Conservation (phyloP, 2,113 vertebrate genomes). For the Passer montanus region DNA sequence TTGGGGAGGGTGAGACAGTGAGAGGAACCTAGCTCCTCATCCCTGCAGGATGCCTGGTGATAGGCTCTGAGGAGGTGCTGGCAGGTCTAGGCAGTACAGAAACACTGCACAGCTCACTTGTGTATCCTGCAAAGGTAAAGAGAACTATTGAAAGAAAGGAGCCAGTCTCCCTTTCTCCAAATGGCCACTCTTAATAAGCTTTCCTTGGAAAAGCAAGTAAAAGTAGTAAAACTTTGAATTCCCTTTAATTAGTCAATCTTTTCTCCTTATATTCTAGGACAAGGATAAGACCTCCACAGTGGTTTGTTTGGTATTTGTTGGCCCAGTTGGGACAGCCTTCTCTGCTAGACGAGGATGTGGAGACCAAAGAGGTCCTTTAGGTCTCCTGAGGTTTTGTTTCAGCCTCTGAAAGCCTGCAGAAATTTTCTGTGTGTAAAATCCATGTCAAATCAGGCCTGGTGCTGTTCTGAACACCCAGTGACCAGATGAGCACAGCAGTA, state of each 20-base stretch:
- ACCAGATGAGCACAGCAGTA: background rate
- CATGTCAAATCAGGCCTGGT: too few relatives aligned
- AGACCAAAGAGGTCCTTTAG: background rate
- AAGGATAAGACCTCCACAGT: background rate
- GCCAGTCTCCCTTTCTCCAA: background rate
- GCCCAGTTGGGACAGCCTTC: background rate
- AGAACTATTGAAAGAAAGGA: background rate
- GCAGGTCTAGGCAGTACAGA: background rate
- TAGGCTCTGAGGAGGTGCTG: background rate
- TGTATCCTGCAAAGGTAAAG: background rate
- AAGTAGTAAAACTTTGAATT: background rate
- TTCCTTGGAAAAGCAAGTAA: background rate
- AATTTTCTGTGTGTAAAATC: background rate
- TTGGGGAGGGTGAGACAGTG: background rate
- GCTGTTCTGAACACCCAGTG: background rate
- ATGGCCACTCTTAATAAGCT: accelerated
- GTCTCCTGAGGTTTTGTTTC: background rate
- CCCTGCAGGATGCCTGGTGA: background rate
- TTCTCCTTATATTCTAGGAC: background rate
- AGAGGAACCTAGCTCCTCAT: background rate
- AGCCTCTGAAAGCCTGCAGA: background rate
- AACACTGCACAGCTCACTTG: background rate
- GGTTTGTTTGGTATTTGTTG: background rate
- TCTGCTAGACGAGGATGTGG: background rate
- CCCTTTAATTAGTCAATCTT: background rate